Evolutionary conservation across 2,888 invertebrate species (phyloP).

Genomic region (Onchidella celtica): DNA sequence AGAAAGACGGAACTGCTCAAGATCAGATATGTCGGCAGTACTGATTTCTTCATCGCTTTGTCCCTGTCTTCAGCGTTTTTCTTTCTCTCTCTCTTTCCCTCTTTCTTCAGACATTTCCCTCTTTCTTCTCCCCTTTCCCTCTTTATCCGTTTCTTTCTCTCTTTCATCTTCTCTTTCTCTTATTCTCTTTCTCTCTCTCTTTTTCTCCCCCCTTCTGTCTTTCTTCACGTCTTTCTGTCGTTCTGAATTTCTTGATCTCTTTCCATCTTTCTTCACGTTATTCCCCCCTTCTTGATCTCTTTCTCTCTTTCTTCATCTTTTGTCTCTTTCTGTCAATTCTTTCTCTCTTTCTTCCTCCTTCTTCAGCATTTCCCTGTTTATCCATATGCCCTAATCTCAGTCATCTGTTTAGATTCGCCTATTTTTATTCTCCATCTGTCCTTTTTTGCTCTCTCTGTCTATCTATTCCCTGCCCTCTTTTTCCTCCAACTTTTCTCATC

Average conservation of each 20-base stretch:
- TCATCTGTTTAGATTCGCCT: too few species aligned
- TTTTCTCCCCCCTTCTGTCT: neutral
- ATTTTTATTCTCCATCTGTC: neutral
- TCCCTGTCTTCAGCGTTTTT: neutral
- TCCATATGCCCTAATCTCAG: too few species aligned
- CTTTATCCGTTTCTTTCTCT: neutral
- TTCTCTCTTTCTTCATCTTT: neutral
- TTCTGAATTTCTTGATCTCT: neutral
- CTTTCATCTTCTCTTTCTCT: neutral
- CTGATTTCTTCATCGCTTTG: neutral
- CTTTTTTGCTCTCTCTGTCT: neutral
- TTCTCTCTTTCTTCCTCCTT: neutral
- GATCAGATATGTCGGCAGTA: too few species aligned
- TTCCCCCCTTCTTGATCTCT: neutral
- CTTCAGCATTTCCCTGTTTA: neutral
- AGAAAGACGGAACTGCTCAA: too few species aligned
- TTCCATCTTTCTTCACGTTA: neutral
- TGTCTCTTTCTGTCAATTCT: neutral
- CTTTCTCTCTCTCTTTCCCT: constrained; percentile 13
- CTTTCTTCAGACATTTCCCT: neutral
- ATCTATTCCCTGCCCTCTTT: neutral
- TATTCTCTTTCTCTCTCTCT: neutral
- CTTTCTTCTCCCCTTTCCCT: neutral
- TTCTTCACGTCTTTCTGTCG: neutral
- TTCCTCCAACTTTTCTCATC: neutral